Evolutionary conservation across 2,888 invertebrate genomes (phyloP).

Genomic region (Callinectes sapidus): DNA sequence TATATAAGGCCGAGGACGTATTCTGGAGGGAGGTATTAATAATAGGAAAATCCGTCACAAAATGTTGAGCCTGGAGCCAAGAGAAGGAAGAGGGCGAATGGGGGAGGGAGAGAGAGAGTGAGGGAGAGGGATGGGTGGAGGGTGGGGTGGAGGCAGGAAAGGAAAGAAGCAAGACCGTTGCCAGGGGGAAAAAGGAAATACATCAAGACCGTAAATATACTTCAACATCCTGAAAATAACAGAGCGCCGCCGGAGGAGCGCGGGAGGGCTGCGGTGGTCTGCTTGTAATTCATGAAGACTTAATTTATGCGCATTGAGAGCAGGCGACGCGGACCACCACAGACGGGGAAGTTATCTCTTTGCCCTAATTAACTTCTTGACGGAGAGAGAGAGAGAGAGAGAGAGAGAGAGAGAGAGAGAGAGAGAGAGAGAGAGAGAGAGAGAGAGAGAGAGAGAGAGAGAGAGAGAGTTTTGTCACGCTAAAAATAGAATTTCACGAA

Average conservation of each 20-base stretch:
- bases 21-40: background rate
- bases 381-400: constrained; percentile 42
- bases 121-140: background rate
- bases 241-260: constrained; percentile 3
- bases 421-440: constrained; percentile 52
- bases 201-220: constrained; percentile 17
- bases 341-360: constrained; percentile 35
- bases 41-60: background rate
- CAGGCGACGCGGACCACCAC: constrained; percentile 27
- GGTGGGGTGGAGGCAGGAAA: background rate
- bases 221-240: constrained; percentile 17
- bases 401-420: constrained; percentile 47
- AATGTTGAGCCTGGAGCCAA: background rate
- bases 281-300: constrained; percentile 33
- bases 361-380: constrained; percentile 35
- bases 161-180: background rate
- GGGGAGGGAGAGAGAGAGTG: constrained; percentile 29
- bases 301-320: constrained; percentile 34
- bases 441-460: constrained; percentile 23
- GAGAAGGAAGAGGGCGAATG: constrained; percentile 21
- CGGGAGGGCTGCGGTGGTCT: background rate
- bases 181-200: constrained; percentile 25
- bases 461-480: background rate
- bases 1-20: background rate
- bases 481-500: too few species aligned